Percentiles rank a stretch among this genome's conserved stretches.
These are phyloP conservation scores for Turritopsis rubra DNA, from an alignment of 30 jellyfish, hydroid and myxozoan species.

Conservation along the genomic window DNA sequence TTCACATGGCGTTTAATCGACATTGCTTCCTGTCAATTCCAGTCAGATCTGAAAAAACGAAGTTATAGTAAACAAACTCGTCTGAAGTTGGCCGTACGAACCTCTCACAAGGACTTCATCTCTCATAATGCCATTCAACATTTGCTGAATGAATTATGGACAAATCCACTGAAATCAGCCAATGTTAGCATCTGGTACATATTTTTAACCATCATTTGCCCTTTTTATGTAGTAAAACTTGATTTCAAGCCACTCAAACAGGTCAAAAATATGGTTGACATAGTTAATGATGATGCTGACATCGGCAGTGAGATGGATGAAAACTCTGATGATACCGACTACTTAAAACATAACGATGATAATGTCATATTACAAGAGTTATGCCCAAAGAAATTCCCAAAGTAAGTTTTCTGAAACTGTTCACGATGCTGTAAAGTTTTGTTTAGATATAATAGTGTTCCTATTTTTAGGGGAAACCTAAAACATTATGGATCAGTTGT, in stretches of 20 bases:
- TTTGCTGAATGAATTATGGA: slow-evolving; percentile 64
- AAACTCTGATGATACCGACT: no score
- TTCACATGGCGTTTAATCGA: slow-evolving; percentile 46
- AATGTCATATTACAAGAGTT: background rate
- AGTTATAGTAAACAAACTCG: slow-evolving; percentile 46
- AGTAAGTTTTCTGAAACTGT: no score
- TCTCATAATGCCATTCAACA: slow-evolving; percentile 78
- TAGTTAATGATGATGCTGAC: background rate
- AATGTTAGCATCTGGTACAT: no score
- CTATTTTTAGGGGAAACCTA: background rate
- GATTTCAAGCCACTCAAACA: background rate
- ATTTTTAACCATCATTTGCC: background rate
- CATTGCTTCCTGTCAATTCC: slow-evolving; percentile 35
- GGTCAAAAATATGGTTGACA: background rate
- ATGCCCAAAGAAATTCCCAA: background rate
- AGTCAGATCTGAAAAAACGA: background rate
- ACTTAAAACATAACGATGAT: no score
- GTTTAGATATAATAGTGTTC: no score
- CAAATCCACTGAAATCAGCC: background rate
- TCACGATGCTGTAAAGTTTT: no score
- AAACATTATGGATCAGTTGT: no score
- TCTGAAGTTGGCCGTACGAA: slow-evolving; percentile 58
- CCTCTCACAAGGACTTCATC: slow-evolving; percentile 56
- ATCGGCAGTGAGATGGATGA: no score
- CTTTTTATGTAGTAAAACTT: background rate